Evolutionary conservation across 2,113 vertebrate species (phyloP).

Genomic region (mouse (Mus musculus)): DNA sequence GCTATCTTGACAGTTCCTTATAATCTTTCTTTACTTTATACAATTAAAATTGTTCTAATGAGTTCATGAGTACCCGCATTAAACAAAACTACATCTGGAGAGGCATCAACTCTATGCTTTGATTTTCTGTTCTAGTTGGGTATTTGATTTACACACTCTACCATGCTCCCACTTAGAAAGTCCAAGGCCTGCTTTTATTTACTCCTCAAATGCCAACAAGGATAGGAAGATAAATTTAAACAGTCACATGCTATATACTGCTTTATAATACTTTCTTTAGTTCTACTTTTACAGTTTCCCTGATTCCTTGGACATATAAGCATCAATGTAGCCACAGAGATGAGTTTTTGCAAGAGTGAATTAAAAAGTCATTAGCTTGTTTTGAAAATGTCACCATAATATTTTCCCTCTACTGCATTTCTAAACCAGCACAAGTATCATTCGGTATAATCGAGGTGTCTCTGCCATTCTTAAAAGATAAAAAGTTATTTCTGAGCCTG

Average conservation of each 20-base stretch:
- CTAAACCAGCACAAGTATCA: neutral
- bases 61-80: neutral
- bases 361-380: neutral
- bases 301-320: neutral
- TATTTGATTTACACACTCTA: no score
- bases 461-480: neutral
- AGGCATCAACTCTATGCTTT: neutral
- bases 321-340: neutral
- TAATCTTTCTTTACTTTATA: neutral
- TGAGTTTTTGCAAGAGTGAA: neutral
- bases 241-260: neutral
- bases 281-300: no score
- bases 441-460: neutral
- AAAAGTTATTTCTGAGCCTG: neutral
- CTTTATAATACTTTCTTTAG: neutral
- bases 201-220: neutral
- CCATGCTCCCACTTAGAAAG: accelerated
- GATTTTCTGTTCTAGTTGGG: neutral
- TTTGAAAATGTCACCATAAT: neutral
- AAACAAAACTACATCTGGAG: neutral
- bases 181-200: neutral
- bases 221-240: neutral
- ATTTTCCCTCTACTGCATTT: neutral
- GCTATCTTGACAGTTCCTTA: neutral
- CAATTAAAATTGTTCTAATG: neutral